Percentiles rank a stretch among this genome's conserved stretches.
phyloP scores from a whole-genome alignment of 2,797 vertebrate species.

The Myotis myotis region DNA sequence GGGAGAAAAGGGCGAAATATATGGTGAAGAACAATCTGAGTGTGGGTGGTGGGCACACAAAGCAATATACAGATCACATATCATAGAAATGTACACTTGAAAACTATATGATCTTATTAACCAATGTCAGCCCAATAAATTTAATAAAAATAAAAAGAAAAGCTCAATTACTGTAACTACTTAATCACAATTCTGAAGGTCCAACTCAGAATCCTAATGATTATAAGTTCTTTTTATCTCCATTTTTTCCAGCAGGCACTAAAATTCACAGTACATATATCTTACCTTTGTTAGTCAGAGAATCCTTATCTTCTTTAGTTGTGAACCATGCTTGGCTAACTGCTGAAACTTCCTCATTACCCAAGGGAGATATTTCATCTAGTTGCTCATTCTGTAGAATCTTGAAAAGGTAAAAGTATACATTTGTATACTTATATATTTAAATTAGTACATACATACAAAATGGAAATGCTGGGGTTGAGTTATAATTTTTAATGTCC shows the following conservation, averaged over 20 bases:
- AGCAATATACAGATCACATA: background rate
- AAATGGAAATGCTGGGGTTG: background rate
- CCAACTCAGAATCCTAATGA: constrained; percentile 28
- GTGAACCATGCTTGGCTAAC: constrained; percentile 99
- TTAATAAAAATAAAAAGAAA: background rate
- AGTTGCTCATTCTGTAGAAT: constrained; percentile 92
- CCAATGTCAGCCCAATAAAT: background rate
- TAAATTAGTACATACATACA: background rate
- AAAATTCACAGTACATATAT: background rate
- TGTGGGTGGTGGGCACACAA: background rate
- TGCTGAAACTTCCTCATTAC: constrained; percentile 92
- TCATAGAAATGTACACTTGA: background rate
- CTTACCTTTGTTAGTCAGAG: constrained; percentile 96
- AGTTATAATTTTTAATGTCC: background rate
- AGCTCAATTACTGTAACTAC: background rate
- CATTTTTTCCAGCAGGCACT: background rate
- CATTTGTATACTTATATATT: background rate
- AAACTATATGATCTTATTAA: background rate
- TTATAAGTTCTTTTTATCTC: background rate
- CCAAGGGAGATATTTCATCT: constrained; percentile 88
- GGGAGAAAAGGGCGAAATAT: background rate
- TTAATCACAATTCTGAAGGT: background rate
- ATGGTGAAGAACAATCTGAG: background rate
- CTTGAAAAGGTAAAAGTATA: constrained; percentile 80
- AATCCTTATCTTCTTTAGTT: constrained; percentile 99